These are phyloP conservation scores for Anolis carolinensis DNA, from an alignment of 2,113 vertebrate genomes.

Conservation along the genomic window DNA sequence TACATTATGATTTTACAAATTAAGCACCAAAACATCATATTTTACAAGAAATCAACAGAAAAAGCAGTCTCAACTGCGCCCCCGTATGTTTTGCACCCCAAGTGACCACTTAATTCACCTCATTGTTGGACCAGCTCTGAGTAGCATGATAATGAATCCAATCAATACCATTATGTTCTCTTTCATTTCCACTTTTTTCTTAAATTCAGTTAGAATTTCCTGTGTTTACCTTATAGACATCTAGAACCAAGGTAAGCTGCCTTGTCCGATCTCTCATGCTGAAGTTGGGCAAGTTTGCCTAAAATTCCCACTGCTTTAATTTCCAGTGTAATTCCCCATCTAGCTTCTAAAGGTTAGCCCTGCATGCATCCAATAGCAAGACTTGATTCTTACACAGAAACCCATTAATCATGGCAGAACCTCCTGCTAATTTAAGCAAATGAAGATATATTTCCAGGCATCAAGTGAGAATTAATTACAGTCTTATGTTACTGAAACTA, in stretches of 20 bases:
- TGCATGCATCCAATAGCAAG: neutral
- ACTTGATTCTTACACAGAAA: neutral
- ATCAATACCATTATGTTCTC: neutral
- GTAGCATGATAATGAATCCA: neutral
- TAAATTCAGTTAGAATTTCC: neutral
- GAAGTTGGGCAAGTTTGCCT: too few relatives aligned
- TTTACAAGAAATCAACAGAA: too few relatives aligned
- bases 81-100: too few relatives aligned
- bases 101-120: too few relatives aligned
- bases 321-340: neutral
- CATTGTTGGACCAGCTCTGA: too few relatives aligned
- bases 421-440: slow-evolving; percentile 2
- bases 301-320: neutral
- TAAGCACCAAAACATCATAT: too few relatives aligned
- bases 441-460: slow-evolving; percentile 15
- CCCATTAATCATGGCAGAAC: neutral
- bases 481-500: neutral
- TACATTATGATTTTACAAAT: too few relatives aligned
- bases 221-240: neutral
- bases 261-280: neutral
- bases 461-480: slow-evolving; percentile 20
- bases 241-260: neutral
- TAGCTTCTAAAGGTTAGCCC: neutral
- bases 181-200: neutral
- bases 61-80: too few relatives aligned